These are phyloP conservation scores for Dipus sagitta DNA, from an alignment of 2,797 vertebrate species.

Conservation along the genomic window DNA sequence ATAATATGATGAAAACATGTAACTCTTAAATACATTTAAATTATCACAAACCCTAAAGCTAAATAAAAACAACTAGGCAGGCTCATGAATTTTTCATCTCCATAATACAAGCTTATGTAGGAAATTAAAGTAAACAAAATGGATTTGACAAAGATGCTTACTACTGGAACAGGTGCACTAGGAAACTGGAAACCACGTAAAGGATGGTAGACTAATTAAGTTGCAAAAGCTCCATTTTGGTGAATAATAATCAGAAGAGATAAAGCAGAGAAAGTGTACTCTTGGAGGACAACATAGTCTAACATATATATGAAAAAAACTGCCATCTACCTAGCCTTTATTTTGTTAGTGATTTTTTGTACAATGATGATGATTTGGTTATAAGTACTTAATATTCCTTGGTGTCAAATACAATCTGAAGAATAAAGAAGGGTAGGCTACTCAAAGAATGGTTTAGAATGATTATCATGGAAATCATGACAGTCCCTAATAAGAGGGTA, in stretches of 20 bases:
- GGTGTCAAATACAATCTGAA: not conserved
- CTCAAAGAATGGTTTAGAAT: too few species aligned
- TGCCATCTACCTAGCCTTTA: not conserved
- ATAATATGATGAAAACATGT: not conserved
- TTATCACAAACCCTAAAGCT: not conserved
- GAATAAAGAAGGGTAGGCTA: not conserved
- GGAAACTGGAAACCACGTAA: slow-evolving; percentile 9
- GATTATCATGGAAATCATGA: too few species aligned
- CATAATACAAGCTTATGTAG: not conserved
- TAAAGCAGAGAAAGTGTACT: not conserved
- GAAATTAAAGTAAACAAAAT: not conserved
- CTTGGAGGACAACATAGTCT: not conserved
- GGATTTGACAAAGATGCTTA: not conserved
- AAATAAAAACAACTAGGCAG: not conserved
- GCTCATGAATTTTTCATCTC: not conserved
- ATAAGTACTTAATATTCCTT: not conserved
- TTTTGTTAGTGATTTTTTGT: not conserved
- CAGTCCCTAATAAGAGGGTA: too few species aligned
- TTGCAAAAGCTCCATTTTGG: too few species aligned
- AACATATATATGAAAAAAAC: not conserved
- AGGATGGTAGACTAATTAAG: not conserved
- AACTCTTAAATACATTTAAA: not conserved
- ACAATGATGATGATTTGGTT: not conserved
- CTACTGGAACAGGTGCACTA: not conserved
- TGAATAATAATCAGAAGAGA: too few species aligned